Evolutionary conservation across 2,888 invertebrate species (phyloP).

Genomic region (Nomada fucata): DNA sequence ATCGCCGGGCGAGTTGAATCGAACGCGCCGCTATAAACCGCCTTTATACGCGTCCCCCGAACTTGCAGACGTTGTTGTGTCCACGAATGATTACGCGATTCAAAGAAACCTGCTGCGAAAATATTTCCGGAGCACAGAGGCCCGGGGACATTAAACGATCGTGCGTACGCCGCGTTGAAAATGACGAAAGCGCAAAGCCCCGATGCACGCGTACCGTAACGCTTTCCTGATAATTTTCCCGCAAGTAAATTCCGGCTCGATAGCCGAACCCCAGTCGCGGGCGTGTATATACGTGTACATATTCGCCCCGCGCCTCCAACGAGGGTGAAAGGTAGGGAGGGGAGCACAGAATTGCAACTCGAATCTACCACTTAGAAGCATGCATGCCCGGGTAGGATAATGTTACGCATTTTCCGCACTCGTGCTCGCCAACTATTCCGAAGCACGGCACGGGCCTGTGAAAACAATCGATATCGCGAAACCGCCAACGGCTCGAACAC

Average conservation of each 20-base stretch:
- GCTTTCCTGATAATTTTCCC: not conserved
- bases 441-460: slow-evolving; percentile 49
- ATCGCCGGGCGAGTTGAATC: slow-evolving; percentile 22
- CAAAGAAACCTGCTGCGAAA: not conserved
- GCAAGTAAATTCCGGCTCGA: slow-evolving; percentile 10
- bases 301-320: slow-evolving; percentile 21
- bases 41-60: not conserved
- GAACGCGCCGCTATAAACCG: slow-evolving; percentile 21
- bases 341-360: slow-evolving; percentile 40
- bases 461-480: slow-evolving; percentile 64
- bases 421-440: slow-evolving; percentile 58
- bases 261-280: not conserved
- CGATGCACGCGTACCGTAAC: too few relatives aligned
- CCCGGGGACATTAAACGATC: too few relatives aligned
- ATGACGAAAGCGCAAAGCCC: too few relatives aligned
- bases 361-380: slow-evolving; percentile 55
- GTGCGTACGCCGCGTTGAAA: too few relatives aligned
- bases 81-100: not conserved
- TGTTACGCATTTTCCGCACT: slow-evolving; percentile 66
- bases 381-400: slow-evolving; percentile 57
- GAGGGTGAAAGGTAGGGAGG: not conserved
- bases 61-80: not conserved
- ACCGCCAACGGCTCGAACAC: slow-evolving; percentile 47
- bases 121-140: too few relatives aligned
- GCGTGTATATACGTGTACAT: not conserved